These are phyloP conservation scores for Bothrops jararaca DNA, from an alignment of 2,113 vertebrate species.

Conservation along the genomic window DNA sequence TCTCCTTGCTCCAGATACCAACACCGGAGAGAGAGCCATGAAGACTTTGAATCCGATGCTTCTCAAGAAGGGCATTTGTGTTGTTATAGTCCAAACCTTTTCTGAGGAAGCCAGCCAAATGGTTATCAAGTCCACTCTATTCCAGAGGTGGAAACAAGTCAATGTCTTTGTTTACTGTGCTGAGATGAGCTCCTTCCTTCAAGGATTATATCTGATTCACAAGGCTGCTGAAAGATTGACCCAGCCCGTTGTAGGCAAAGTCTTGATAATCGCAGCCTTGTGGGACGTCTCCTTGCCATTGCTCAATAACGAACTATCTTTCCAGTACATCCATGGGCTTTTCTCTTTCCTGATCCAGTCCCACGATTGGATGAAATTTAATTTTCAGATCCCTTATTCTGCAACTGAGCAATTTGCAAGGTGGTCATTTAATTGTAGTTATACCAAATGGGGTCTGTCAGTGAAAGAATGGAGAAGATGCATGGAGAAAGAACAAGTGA, in stretches of 20 bases:
- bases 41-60: not conserved
- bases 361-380: not conserved
- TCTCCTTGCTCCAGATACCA: not conserved
- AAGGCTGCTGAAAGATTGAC: not conserved
- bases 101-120: not conserved
- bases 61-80: not conserved
- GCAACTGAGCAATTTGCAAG: not conserved
- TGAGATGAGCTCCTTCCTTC: not conserved
- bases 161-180: not conserved
- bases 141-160: not conserved
- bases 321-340: not conserved
- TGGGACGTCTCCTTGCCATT: not conserved
- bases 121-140: not conserved
- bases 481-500: not conserved
- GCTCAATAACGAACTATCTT: not conserved
- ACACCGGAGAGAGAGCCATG: not conserved
- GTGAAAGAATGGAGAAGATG: not conserved
- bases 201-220: not conserved
- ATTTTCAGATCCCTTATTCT: not conserved
- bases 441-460: not conserved
- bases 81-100: not conserved
- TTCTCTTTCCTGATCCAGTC: not conserved
- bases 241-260: not conserved
- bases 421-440: not conserved
- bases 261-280: not conserved